Conservation (phyloP, 2,797 vertebrate species). For the Crax fasciolata region DNA sequence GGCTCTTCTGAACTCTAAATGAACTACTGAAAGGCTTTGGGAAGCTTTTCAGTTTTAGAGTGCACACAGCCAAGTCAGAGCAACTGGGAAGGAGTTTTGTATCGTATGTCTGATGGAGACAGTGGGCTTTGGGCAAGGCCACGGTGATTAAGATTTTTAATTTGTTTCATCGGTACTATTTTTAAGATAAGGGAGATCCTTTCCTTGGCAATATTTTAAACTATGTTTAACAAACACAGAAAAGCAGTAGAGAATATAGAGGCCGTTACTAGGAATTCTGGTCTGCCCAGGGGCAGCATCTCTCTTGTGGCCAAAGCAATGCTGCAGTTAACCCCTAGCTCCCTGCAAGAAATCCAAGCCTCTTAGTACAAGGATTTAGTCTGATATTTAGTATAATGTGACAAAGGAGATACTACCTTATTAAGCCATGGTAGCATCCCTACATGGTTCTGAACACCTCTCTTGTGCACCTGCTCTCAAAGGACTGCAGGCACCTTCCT, state of each 20-base stretch:
- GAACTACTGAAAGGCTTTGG: neutral
- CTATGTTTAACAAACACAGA: neutral
- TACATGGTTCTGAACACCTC: neutral
- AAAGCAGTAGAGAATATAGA: neutral
- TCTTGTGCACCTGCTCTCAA: neutral
- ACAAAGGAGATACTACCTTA: neutral
- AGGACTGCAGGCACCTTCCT: neutral
- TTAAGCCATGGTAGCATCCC: neutral
- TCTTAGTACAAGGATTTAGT: neutral
- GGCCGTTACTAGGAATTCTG: neutral
- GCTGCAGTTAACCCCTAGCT: neutral
- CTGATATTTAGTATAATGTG: accelerated
- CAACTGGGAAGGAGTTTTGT: neutral
- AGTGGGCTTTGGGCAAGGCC: neutral
- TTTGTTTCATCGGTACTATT: neutral
- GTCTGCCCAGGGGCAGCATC: neutral
- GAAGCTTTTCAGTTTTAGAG: neutral
- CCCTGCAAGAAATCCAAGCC: neutral
- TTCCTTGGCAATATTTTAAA: neutral
- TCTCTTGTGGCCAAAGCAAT: neutral
- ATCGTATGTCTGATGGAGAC: neutral
- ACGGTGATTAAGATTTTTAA: neutral
- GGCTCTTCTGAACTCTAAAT: neutral
- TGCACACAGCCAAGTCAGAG: neutral
- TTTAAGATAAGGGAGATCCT: neutral